Base-by-base conservation (phyloP, 2,797 vertebrate species). In the Pseudochromis fuscus region DNA sequence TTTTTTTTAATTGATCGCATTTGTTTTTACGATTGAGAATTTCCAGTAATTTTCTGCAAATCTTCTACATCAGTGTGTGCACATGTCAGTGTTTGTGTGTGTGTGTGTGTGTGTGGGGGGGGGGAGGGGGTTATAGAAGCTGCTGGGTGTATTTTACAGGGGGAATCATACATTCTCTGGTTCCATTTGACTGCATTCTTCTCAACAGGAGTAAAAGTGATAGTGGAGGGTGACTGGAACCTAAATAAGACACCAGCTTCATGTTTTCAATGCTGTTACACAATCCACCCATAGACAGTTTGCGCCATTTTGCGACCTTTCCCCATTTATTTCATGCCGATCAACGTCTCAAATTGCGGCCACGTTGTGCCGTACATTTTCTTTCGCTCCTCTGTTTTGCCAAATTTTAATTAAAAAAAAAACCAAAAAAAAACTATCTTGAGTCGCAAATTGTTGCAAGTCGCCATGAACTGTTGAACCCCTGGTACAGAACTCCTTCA, bases 401-500 rank as follows among this genome's bases (percentile, higher is more conserved):
- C 40, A 19, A 18, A 50, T 31, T 19, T 52, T 6, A 15, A 1
- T 30, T 21, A n/a, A n/a, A n/a, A n/a, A n/a, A n/a, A n/a, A n/a
- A n/a, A n/a, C n/a, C n/a, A n/a, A n/a, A n/a, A 30, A 30, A 30
- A 33, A 63, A 18, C n/a, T 12, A 48, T 44, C 13, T 3, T 2
- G 23, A n/a, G 23, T 33, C 1, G 15, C 48, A 59, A 62, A 75
- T 75, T 9, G 59, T 51, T 7, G 12, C 46, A 18, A 15, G 33
- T 23, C 30, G 38, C 57, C 16, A 9, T 3, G 49, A 11, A 31
- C 3, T 0, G 15, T 23, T 38, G 2, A 57, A 18, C 45, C 67
- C n/a, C 24, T 40, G 24, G 62, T 37, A 28, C 56, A 68, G 55
- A 45, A 58, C 76, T 77, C 67, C 59, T 57, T 77, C 73, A 49